Percentiles rank a stretch among this genome's conserved stretches.
Evolutionary conservation across 2,888 invertebrate genomes (phyloP).

Genomic region (Allolobophora icterica): DNA sequence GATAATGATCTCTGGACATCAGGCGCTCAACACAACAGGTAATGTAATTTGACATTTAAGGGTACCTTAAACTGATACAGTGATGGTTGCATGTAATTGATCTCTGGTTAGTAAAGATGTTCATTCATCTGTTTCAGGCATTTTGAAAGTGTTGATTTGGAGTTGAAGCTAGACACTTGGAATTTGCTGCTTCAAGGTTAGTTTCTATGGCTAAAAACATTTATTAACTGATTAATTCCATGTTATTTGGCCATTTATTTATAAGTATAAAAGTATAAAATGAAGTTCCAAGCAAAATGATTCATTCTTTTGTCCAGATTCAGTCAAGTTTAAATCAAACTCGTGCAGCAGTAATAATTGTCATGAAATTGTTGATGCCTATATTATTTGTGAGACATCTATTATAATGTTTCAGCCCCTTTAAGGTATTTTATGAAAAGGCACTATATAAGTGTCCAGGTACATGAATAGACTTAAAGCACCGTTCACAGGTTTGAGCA

Average conservation of each 20-base stretch:
- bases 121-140: constrained; percentile 49
- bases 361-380: background rate
- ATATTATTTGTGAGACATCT: background rate
- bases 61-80: background rate
- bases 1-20: background rate
- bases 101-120: background rate
- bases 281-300: background rate
- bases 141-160: constrained; percentile 53
- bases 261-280: background rate
- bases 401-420: too few species aligned
- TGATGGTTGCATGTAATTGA: background rate
- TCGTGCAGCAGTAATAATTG: too few species aligned
- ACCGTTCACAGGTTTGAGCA: background rate
- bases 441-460: background rate
- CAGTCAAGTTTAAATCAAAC: background rate
- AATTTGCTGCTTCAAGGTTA: constrained; percentile 57
- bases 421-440: background rate
- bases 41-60: background rate
- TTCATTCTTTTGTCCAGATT: background rate
- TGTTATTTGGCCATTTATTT: background rate
- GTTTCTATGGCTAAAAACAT: background rate
- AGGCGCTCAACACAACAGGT: background rate
- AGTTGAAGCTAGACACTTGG: constrained; percentile 60
- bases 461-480: background rate
- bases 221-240: background rate